Conservation (phyloP, 2,888 invertebrate genomes). For the Drepana falcataria region DNA sequence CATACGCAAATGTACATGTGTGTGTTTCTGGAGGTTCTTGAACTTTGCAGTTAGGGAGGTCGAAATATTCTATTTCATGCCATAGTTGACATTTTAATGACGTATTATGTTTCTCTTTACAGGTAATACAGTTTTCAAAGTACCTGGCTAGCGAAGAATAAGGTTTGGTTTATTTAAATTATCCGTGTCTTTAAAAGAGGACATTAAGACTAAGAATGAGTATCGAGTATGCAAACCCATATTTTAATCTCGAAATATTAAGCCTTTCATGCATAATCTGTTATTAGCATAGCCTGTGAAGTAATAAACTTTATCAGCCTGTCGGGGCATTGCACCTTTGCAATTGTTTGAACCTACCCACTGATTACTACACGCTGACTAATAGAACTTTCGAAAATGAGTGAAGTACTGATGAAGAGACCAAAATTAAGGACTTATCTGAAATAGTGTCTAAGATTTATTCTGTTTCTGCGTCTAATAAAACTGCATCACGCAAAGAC, state of each 20-base stretch:
- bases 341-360: not conserved
- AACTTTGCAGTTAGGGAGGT: slow-evolving; percentile 27
- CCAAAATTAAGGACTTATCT: no score
- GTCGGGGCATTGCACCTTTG: slow-evolving; percentile 24
- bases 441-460: no score
- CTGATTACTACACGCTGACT: not conserved
- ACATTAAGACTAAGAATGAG: no score
- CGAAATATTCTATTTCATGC: slow-evolving; percentile 23
- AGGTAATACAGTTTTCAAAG: slow-evolving; percentile 27
- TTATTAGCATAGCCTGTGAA: slow-evolving; percentile 19
- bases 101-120: slow-evolving; percentile 34
- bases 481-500: no score
- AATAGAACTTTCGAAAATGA: not conserved
- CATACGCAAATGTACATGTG: slow-evolving; percentile 24
- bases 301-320: slow-evolving; percentile 34
- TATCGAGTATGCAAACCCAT: no score
- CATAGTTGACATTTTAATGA: slow-evolving; percentile 25
- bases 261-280: slow-evolving; percentile 19
- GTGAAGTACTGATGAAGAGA: not conserved
- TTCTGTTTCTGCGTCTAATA: no score
- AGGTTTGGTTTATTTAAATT: slow-evolving; percentile 13
- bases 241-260: no score
- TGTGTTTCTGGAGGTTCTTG: slow-evolving; percentile 27
- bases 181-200: no score
- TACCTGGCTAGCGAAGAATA: slow-evolving; percentile 6